Evolutionary conservation across 2,797 vertebrate genomes (phyloP).

Genomic region (Lagodon rhomboides): DNA sequence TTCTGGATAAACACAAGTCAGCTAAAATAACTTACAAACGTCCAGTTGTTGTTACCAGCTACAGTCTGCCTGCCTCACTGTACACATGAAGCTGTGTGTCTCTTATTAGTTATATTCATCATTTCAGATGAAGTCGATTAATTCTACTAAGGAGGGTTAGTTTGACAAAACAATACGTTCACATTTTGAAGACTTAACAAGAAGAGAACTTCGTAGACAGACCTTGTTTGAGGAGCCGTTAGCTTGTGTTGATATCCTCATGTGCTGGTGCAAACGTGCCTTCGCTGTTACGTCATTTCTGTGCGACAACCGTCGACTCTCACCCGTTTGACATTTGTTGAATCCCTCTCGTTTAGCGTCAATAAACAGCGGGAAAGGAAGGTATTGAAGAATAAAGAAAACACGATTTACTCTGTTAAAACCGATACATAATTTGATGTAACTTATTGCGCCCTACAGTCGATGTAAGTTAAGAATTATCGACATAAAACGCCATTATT

Average conservation of each 20-base stretch:
- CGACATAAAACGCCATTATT: background rate
- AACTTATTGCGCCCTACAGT: background rate
- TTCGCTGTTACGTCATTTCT: background rate
- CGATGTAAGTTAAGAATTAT: background rate
- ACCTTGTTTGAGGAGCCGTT: background rate
- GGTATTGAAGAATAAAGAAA: background rate
- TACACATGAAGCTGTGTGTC: background rate
- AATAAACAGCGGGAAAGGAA: background rate
- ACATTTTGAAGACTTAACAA: rapidly evolving
- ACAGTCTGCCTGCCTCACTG: background rate
- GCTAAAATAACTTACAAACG: background rate
- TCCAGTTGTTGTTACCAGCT: background rate
- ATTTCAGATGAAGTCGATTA: rapidly evolving
- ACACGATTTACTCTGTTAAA: background rate
- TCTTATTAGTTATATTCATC: background rate
- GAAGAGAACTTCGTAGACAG: background rate
- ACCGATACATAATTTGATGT: background rate
- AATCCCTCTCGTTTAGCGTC: background rate
- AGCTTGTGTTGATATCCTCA: constrained; percentile 17
- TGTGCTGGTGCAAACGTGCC: background rate
- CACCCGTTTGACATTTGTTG: background rate
- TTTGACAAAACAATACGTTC: rapidly evolving
- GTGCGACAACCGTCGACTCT: constrained; percentile 12
- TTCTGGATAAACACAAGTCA: background rate
- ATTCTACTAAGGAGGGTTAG: rapidly evolving